Evolutionary conservation across 2,797 vertebrate species (phyloP).

Genomic region (Mionectes olivaceus): DNA sequence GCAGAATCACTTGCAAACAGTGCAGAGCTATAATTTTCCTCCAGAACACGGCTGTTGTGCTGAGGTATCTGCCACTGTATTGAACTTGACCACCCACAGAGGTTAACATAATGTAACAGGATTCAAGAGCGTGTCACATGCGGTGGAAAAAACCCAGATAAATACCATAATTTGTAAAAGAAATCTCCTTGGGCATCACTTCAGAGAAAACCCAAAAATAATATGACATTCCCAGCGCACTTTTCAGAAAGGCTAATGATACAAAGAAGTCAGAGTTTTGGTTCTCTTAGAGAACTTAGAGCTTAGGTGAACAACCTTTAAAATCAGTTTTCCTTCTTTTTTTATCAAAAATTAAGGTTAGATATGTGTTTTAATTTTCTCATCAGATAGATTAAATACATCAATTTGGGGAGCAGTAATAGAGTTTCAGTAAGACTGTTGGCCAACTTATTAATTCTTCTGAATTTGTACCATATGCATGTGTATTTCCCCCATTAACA

Average conservation of each 20-base stretch:
- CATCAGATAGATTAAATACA: not conserved
- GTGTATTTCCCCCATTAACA: not conserved
- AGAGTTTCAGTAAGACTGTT: not conserved
- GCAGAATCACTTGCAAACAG: conserved; percentile 27
- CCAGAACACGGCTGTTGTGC: conserved; percentile 15
- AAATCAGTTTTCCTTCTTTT: not conserved
- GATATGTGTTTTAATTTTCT: not conserved
- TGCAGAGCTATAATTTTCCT: conserved; percentile 53
- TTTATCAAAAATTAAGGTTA: not conserved
- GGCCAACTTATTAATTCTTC: not conserved
- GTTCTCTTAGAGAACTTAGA: not conserved
- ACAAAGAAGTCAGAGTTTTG: not conserved
- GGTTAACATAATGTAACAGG: not conserved
- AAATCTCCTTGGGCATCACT: conserved; percentile 12
- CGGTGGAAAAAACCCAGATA: not conserved
- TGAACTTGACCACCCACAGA: conserved; percentile 35
- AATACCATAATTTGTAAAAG: not conserved
- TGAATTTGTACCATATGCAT: not conserved
- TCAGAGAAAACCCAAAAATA: not conserved
- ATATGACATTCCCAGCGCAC: not conserved
- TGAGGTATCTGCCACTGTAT: not conserved
- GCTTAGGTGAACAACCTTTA: not conserved
- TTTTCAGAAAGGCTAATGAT: not conserved
- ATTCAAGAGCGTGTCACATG: not conserved
- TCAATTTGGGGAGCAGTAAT: not conserved